Base-by-base conservation (phyloP, 2,113 vertebrate genomes). In the Ginglymostoma cirratum region DNA sequence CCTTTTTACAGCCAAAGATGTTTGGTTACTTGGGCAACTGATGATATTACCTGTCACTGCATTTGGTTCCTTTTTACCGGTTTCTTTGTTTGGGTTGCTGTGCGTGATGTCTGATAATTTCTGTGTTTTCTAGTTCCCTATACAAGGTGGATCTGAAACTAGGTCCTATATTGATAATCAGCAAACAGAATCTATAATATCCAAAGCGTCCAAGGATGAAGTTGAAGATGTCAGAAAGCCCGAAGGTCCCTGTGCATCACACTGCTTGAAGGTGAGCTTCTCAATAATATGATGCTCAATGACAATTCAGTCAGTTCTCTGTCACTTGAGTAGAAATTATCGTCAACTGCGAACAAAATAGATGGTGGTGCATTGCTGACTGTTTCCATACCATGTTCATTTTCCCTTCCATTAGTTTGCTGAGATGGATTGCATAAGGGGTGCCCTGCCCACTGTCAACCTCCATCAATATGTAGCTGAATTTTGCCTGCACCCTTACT, bases 221-320 rank as follows among this genome's bases (percentile, higher is more conserved):
- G 24, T 34, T 96, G 76, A 97, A 80, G 97, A 97, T 95, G 34
- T 97, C 90, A 42, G 94, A 0, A 97, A 97, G 96, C 98, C 98
- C 30, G 96, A 97, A 96, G 97, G 97, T 61, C 98, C 98, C 78
- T 98, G 96, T 96, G 65, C 85, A 1, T 97, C 97, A 52, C 96
- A 96, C 92, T 98, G 98, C 96, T 96, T 78, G 5, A 98, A 98
- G 97, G 98, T 98, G 55, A 95, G 23, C 30, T 86, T 80, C 30
- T 14, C 0, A 93, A 93, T n/a, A n/a, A 93, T 19, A 34, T n/a
- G 52, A 55, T 12, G 10, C 8, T 61, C 8, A 24, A 89, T 55
- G 12, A 72, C 24, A 30, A 8, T 21, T 42, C 76, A 38, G 4
- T 42, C 17, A 45, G 17, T 45, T 83, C 38, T 83, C 38, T 66